phyloP scores from a whole-genome alignment of 92 coral and sea anemone genomes.

The Bergia sp. region DNA sequence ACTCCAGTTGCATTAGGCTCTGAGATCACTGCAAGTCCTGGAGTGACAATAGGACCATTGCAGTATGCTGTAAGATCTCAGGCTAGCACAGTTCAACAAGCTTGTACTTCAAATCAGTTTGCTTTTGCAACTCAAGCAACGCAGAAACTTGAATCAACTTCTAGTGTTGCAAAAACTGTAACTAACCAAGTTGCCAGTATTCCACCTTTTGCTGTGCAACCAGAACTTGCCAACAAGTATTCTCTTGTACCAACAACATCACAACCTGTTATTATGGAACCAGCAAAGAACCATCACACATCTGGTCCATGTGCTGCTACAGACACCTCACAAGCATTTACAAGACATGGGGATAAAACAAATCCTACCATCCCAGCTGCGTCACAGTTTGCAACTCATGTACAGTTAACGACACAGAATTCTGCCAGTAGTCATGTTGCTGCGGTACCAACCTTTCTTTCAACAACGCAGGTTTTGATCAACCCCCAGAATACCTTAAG shows the following conservation, averaged over 20 bases:
- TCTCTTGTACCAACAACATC: neutral
- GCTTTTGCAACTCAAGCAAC: neutral
- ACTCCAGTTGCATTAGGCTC: conserved; percentile 13
- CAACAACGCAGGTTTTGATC: neutral
- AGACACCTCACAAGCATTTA: neutral
- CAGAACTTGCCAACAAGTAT: neutral
- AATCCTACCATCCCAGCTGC: neutral
- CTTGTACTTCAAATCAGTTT: neutral
- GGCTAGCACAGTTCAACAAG: neutral
- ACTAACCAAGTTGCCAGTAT: conserved; percentile 1
- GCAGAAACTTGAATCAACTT: neutral
- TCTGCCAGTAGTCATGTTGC: neutral
- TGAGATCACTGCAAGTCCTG: neutral
- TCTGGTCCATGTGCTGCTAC: neutral
- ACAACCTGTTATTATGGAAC: neutral
- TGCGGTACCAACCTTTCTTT: neutral
- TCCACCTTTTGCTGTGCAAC: neutral
- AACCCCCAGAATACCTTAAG: neutral
- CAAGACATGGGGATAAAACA: neutral
- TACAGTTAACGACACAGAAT: neutral
- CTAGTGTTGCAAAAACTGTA: neutral
- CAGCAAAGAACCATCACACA: neutral
- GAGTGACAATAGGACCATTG: neutral
- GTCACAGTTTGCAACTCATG: neutral
- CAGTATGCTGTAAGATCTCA: conserved; percentile 9